Evolutionary conservation across 1,140 invertebrate genomes (phyloP).

Genomic region (Drosophila orena): DNA sequence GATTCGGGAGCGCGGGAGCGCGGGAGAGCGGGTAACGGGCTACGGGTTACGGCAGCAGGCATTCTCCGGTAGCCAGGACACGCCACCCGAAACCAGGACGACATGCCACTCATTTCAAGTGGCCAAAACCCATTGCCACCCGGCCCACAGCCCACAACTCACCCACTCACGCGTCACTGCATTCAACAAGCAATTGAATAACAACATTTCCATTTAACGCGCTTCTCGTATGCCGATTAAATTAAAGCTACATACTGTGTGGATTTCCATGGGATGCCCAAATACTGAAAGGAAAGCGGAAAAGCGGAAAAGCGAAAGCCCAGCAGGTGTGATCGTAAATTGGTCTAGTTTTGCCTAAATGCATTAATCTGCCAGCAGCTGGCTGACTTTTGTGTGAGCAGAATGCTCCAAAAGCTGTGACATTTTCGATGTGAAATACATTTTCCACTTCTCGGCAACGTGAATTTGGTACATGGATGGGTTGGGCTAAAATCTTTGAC

Average conservation of each 20-base stretch:
- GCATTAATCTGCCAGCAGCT: slow-evolving; percentile 37
- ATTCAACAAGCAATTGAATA: slow-evolving; percentile 77
- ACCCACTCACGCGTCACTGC: slow-evolving; percentile 52
- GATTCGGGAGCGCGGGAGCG: neutral
- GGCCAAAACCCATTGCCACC: slow-evolving; percentile 15
- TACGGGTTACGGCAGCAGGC: neutral
- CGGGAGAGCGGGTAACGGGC: neutral
- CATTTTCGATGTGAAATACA: neutral
- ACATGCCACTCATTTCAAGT: slow-evolving; percentile 72
- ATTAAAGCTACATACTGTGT: slow-evolving; percentile 58
- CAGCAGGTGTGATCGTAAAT: slow-evolving; percentile 20
- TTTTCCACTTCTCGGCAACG: neutral
- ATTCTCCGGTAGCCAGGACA: slow-evolving; percentile 42
- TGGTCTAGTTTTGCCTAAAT: slow-evolving; percentile 32
- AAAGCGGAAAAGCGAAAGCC: neutral
- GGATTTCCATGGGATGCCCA: neutral
- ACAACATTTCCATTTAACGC: slow-evolving; percentile 73
- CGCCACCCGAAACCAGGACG: slow-evolving; percentile 57
- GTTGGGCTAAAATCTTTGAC: neutral
- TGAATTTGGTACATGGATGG: neutral
- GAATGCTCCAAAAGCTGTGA: neutral
- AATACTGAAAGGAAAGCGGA: neutral
- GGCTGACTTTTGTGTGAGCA: neutral
- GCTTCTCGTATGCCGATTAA: slow-evolving; percentile 72
- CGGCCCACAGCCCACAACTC: neutral